Evolutionary conservation across 1,140 invertebrate genomes (phyloP).

Genomic region (Colletes latitarsis): DNA sequence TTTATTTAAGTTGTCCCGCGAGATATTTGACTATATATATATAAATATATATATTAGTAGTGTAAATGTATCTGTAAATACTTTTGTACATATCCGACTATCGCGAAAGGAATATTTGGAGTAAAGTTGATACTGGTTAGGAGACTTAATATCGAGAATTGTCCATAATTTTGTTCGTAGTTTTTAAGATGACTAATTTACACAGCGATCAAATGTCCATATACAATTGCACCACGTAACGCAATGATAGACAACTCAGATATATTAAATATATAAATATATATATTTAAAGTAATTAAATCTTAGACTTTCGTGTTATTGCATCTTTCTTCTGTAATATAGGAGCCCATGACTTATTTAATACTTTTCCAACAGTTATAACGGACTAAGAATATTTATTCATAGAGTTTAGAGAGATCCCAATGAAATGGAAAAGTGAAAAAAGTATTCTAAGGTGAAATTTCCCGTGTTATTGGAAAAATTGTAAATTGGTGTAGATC

Average conservation of each 20-base stretch:
- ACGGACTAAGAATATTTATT: slow-evolving; percentile 60
- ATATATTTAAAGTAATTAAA: slow-evolving; percentile 30
- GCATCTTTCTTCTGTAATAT: slow-evolving; percentile 41
- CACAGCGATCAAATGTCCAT: slow-evolving; percentile 44
- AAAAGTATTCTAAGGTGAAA: slow-evolving; percentile 3
- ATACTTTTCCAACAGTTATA: slow-evolving; percentile 51
- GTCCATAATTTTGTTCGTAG: slow-evolving; percentile 61
- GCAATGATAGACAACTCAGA: slow-evolving; percentile 6
- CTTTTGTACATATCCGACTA: slow-evolving; percentile 71
- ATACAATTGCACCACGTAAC: slow-evolving; percentile 47
- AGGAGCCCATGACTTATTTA: slow-evolving; percentile 41
- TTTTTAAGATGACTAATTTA: slow-evolving; percentile 40
- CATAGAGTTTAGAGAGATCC: slow-evolving; percentile 18
- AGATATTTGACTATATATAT: slow-evolving; percentile 59
- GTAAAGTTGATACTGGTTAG: slow-evolving; percentile 61
- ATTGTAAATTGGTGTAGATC: slow-evolving; percentile 7
- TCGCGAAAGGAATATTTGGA: slow-evolving; percentile 59
- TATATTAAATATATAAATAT: slow-evolving; percentile 25
- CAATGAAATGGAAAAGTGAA: background rate
- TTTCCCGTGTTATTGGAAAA: background rate
- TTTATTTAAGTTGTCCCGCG: slow-evolving; percentile 56
- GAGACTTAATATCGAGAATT: slow-evolving; percentile 48
- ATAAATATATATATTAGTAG: slow-evolving; percentile 59
- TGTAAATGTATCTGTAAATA: slow-evolving; percentile 74
- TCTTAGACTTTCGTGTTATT: slow-evolving; percentile 22